Conservation (phyloP, 2,888 invertebrate genomes). For the Rhagium mordax region DNA sequence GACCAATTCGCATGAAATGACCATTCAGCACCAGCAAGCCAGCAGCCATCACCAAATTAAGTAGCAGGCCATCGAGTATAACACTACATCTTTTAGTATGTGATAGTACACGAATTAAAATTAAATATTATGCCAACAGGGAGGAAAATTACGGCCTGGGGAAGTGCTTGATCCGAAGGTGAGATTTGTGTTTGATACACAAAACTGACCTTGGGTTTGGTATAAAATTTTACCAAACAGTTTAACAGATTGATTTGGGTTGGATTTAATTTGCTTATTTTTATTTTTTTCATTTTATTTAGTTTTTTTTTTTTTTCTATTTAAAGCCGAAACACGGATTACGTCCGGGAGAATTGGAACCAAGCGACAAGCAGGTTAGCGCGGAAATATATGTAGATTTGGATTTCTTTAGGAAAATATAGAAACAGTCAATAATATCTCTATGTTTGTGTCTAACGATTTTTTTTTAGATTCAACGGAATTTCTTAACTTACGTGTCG, state of each 20-base stretch:
- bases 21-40: constrained; percentile 50
- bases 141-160: constrained; percentile 84
- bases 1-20: constrained; percentile 44
- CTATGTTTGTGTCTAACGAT: constrained; percentile 69
- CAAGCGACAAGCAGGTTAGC: constrained; percentile 80
- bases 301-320: constrained; percentile 72
- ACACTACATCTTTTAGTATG: constrained; percentile 37
- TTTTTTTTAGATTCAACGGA: constrained; percentile 44
- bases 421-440: constrained; percentile 57
- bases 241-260: constrained; percentile 55
- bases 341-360: constrained; percentile 84
- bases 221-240: constrained; percentile 39
- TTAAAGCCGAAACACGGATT: constrained; percentile 77
- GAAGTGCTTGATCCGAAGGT: constrained; percentile 85
- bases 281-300: constrained; percentile 59
- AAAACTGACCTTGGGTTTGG: constrained; percentile 69
- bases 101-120: constrained; percentile 41
- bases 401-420: constrained; percentile 44
- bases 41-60: constrained; percentile 48
- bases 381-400: constrained; percentile 56
- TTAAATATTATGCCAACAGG: constrained; percentile 73
- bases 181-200: constrained; percentile 76
- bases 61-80: constrained; percentile 48
- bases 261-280: constrained; percentile 50
- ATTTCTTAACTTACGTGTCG: constrained; percentile 48